These are phyloP conservation scores for Agapornis roseicollis DNA, from an alignment of 2,113 vertebrate genomes.

Conservation along the genomic window DNA sequence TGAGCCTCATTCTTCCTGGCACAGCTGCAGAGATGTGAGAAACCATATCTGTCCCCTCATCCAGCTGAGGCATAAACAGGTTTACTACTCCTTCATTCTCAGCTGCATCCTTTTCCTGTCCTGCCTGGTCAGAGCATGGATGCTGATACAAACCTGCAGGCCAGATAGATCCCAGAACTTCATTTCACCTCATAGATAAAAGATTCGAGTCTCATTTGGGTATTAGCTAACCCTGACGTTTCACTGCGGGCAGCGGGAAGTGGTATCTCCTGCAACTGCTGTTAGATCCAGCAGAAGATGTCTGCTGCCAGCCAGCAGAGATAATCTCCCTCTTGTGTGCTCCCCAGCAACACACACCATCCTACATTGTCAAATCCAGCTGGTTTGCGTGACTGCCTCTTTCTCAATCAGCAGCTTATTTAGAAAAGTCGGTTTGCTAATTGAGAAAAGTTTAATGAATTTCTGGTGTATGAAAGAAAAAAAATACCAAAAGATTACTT, in stretches of 20 bases:
- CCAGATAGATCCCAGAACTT: not conserved
- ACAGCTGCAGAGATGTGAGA: accelerated
- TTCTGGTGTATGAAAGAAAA: constrained; percentile 26
- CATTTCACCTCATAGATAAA: not conserved
- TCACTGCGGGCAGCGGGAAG: not conserved
- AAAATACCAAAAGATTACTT: constrained; percentile 55
- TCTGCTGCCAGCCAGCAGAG: constrained; percentile 18
- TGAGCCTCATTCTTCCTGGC: not conserved
- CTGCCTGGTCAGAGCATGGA: not conserved
- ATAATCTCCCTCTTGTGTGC: constrained; percentile 47
- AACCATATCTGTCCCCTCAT: not conserved
- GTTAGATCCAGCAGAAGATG: not conserved
- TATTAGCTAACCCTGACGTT: not conserved
- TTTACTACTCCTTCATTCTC: not conserved
- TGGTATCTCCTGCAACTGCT: not conserved
- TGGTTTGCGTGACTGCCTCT: constrained; percentile 18
- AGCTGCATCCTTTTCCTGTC: not conserved
- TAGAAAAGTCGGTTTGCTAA: constrained; percentile 75
- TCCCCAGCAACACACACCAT: constrained; percentile 22
- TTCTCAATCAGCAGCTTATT: constrained; percentile 69
- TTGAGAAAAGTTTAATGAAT: constrained; percentile 80
- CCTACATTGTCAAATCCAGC: constrained; percentile 38
- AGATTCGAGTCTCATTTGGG: not conserved
- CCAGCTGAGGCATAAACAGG: not conserved
- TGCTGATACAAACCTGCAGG: not conserved